A percentile compares a stretch with the other conserved stretches of the same genome.
Conservation (phyloP, 1,140 invertebrate species). For the Sitodiplosis mosellana region DNA sequence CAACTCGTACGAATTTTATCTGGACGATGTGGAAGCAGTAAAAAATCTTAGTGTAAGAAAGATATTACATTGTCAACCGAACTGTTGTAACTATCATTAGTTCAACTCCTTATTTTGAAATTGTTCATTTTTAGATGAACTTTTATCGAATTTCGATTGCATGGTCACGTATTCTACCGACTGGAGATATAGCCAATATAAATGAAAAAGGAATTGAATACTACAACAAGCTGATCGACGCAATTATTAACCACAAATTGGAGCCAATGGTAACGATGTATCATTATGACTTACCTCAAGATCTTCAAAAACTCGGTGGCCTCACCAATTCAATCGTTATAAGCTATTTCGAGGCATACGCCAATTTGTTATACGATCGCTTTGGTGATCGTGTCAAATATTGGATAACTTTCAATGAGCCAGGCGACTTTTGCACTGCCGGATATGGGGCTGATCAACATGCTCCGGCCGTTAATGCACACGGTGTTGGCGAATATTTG, state of each 20-base stretch:
- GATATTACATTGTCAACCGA: no score
- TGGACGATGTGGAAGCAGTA: constrained; percentile 29
- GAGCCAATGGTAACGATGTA: constrained; percentile 35
- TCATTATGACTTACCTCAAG: constrained; percentile 37
- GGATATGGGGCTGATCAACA: constrained; percentile 22
- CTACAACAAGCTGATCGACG: constrained; percentile 40
- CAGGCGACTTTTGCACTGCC: constrained; percentile 19
- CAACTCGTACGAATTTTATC: constrained; percentile 31
- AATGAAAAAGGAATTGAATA: constrained; percentile 36
- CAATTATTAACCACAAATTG: constrained; percentile 30
- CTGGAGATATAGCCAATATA: constrained; percentile 30
- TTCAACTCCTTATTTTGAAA: no score
- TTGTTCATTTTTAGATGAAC: constrained; percentile 4
- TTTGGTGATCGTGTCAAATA: constrained; percentile 27
- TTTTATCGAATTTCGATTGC: constrained; percentile 32
- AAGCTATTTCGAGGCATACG: constrained; percentile 34
- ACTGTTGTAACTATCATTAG: no score
- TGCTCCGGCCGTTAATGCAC: constrained; percentile 22
- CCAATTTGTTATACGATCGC: constrained; percentile 26
- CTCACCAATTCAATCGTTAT: constrained; percentile 31
- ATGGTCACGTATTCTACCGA: constrained; percentile 36
- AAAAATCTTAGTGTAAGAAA: constrained; percentile 9
- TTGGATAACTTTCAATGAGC: constrained; percentile 30
- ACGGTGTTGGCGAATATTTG: constrained; percentile 28
- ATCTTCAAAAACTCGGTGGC: constrained; percentile 36